These are phyloP conservation scores for Catocala nupta DNA, from an alignment of 2,888 invertebrate genomes.

Conservation along the genomic window DNA sequence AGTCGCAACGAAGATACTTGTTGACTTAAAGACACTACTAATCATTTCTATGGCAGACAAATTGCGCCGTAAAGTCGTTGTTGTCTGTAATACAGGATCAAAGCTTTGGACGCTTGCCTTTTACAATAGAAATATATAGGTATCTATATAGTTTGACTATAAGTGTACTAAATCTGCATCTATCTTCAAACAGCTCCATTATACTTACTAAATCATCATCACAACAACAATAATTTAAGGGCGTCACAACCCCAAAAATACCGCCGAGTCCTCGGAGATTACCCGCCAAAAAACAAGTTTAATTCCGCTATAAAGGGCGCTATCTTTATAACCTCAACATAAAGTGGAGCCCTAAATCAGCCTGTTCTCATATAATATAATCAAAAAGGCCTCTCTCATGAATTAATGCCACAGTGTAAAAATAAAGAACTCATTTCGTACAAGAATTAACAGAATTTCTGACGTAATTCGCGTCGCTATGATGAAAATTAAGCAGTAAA, in stretches of 20 bases:
- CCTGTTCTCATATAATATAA: constrained; percentile 47
- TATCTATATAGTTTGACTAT: too few species aligned
- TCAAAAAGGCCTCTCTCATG: constrained; percentile 44
- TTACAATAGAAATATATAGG: too few species aligned
- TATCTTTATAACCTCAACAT: constrained; percentile 41
- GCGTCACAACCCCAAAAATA: constrained; percentile 24
- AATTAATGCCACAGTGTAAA: constrained; percentile 44
- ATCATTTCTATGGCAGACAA: too few species aligned
- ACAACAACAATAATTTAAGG: constrained; percentile 27
- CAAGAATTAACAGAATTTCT: constrained; percentile 57
- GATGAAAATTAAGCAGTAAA: constrained; percentile 21
- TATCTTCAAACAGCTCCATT: too few species aligned
- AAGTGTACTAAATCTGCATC: too few species aligned
- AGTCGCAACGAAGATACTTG: too few species aligned
- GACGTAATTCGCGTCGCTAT: constrained; percentile 41
- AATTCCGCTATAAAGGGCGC: constrained; percentile 24
- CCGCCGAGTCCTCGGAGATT: constrained; percentile 20
- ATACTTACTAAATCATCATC: too few species aligned
- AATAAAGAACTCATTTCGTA: constrained; percentile 57
- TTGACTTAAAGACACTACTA: too few species aligned
- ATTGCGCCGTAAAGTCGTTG: too few species aligned
- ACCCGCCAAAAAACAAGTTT: constrained; percentile 39
- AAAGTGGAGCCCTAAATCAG: constrained; percentile 45
- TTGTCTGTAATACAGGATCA: too few species aligned
- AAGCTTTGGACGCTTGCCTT: too few species aligned